phyloP scores from a whole-genome alignment of 1,140 invertebrate species.

The Drosophila equinoxialis region DNA sequence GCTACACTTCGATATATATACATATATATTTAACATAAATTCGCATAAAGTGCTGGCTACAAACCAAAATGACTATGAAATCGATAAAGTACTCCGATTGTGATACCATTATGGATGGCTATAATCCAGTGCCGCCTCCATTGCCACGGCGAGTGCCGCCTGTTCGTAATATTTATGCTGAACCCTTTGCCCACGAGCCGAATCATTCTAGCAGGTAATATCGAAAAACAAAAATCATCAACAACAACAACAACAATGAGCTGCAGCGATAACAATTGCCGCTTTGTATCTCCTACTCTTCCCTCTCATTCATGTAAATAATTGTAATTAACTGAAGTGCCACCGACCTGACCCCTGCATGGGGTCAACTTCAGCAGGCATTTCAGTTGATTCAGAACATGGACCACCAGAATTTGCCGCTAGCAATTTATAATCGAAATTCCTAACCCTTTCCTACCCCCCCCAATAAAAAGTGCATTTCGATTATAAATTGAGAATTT shows the following conservation, averaged over 20 bases:
- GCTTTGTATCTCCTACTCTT: neutral
- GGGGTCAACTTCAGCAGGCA: too few species aligned
- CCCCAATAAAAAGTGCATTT: too few species aligned
- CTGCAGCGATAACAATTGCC: slow-evolving; percentile 10
- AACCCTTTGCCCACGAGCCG: slow-evolving; percentile 85
- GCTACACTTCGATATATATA: neutral
- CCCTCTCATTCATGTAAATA: slow-evolving; percentile 27
- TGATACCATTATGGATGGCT: slow-evolving; percentile 84
- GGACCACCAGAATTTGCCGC: too few species aligned
- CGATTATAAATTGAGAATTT: too few species aligned
- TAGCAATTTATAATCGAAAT: too few species aligned
- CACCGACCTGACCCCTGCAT: neutral
- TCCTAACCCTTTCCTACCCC: too few species aligned
- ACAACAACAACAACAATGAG: neutral
- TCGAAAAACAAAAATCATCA: slow-evolving; percentile 35
- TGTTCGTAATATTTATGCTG: slow-evolving; percentile 84
- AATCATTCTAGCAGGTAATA: slow-evolving; percentile 82
- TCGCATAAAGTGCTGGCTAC: slow-evolving; percentile 36
- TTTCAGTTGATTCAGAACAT: too few species aligned
- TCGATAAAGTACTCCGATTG: slow-evolving; percentile 83
- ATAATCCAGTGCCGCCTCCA: slow-evolving; percentile 84
- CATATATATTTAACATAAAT: slow-evolving; percentile 37
- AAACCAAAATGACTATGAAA: slow-evolving; percentile 83
- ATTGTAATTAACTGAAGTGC: slow-evolving; percentile 52
- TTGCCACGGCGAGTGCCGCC: slow-evolving; percentile 84